Conservation (phyloP, 1,140 invertebrate genomes). For the Drosophila murphyi region DNA sequence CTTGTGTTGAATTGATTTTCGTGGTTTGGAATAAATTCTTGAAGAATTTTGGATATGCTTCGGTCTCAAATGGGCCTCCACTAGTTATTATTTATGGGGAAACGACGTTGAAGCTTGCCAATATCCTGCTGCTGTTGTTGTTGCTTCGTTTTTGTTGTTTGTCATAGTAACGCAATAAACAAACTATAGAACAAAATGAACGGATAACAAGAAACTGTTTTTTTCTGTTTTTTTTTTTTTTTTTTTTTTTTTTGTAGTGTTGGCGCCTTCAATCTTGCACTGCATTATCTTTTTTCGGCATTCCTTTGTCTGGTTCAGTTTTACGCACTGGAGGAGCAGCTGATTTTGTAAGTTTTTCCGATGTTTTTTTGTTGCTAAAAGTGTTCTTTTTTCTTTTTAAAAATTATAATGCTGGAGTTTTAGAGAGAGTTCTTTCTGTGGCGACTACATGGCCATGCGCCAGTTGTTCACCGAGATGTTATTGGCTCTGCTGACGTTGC, state of each 20-base stretch:
- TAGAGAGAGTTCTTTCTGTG: not conserved
- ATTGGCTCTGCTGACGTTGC: constrained; percentile 25
- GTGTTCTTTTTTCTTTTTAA: not conserved
- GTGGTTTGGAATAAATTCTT: constrained; percentile 35
- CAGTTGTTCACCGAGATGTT: constrained; percentile 50
- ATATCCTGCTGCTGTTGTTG: constrained; percentile 2
- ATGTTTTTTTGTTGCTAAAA: constrained; percentile 1
- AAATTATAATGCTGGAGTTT: too few relatives aligned
- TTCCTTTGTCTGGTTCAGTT: not conserved
- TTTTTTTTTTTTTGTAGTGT: not conserved
- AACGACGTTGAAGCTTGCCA: constrained; percentile 41
- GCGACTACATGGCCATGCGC: constrained; percentile 48
- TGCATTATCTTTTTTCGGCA: not conserved
- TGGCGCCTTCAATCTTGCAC: constrained; percentile 25
- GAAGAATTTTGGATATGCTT: constrained; percentile 70
- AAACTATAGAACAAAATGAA: constrained; percentile 55
- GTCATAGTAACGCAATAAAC: constrained; percentile 21
- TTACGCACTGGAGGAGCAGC: not conserved
- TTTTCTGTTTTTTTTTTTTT: not conserved
- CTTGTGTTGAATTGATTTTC: not conserved
- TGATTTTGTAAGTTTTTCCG: not conserved
- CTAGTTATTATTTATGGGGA: constrained; percentile 17
- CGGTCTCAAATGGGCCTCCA: constrained; percentile 12
- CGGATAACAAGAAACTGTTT: constrained; percentile 12
- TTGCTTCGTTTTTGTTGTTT: not conserved